Conservation (phyloP, 2,888 invertebrate genomes). For the Orthosia cruda region DNA sequence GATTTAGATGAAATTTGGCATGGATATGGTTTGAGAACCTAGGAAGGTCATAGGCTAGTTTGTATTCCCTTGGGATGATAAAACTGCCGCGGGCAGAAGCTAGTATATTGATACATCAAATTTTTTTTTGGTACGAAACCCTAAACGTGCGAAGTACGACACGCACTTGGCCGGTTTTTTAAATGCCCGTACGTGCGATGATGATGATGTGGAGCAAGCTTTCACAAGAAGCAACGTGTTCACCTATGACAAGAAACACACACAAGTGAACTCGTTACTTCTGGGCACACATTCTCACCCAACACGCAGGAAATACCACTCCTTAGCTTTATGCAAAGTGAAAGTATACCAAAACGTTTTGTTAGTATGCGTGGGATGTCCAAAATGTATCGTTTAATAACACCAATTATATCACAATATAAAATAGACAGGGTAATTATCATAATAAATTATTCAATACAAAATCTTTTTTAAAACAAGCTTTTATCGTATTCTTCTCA, state of each 20-base stretch:
- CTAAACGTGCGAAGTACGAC: too few relatives aligned
- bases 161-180: too few relatives aligned
- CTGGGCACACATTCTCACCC: neutral
- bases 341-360: neutral
- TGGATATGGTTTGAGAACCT: too few relatives aligned
- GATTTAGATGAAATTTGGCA: too few relatives aligned
- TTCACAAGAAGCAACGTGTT: neutral
- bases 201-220: neutral
- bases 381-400: neutral
- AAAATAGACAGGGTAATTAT: neutral
- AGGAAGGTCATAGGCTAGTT: too few relatives aligned
- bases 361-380: neutral
- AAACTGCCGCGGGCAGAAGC: too few relatives aligned
- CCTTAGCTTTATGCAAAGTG: neutral
- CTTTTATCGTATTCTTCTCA: too few relatives aligned
- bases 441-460: neutral
- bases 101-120: too few relatives aligned
- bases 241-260: neutral
- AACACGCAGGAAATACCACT: neutral
- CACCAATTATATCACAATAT: neutral
- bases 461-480: too few relatives aligned
- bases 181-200: neutral
- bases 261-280: neutral
- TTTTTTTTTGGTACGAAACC: too few relatives aligned
- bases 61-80: too few relatives aligned